Evolutionary conservation across 2,888 invertebrate species (phyloP).

Genomic region (Agrilus cyanescens): DNA sequence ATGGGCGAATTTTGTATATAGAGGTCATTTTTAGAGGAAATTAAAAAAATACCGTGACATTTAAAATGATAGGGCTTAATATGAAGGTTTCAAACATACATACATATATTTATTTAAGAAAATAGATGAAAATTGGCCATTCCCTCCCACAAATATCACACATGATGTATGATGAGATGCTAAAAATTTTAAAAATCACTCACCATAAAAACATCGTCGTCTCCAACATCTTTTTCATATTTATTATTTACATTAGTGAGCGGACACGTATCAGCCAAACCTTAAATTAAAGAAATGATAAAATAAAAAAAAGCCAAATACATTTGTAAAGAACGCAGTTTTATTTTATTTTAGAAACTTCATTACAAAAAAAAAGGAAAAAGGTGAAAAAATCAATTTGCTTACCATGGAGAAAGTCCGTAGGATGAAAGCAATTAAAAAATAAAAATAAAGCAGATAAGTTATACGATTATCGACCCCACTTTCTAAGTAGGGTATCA

Average conservation of each 20-base stretch:
- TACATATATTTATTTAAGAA: too few species aligned
- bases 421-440: constrained; percentile 50
- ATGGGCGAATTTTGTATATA: too few species aligned
- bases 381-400: constrained; percentile 1
- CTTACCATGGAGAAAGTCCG: constrained; percentile 57
- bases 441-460: constrained; percentile 49
- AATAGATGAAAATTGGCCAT: too few species aligned
- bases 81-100: too few species aligned
- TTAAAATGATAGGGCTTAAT: too few species aligned
- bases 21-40: too few species aligned
- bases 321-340: background rate
- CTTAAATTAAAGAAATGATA: constrained; percentile 36
- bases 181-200: constrained; percentile 23
- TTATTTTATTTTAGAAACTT: too few species aligned
- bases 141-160: too few species aligned
- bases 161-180: background rate
- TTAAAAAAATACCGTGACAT: too few species aligned
- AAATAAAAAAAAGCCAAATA: constrained; percentile 9
- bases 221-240: constrained; percentile 69
- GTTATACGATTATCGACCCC: constrained; percentile 43
- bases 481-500: constrained; percentile 13
- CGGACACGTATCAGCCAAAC: constrained; percentile 65
- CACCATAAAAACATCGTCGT: constrained; percentile 94
- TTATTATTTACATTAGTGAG: constrained; percentile 46
- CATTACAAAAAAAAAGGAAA: constrained; percentile 7